A percentile compares a stretch with the other conserved stretches of the same genome.
phyloP scores from a whole-genome alignment of 1,140 invertebrate species.

The Brachionus calyciflorus region DNA sequence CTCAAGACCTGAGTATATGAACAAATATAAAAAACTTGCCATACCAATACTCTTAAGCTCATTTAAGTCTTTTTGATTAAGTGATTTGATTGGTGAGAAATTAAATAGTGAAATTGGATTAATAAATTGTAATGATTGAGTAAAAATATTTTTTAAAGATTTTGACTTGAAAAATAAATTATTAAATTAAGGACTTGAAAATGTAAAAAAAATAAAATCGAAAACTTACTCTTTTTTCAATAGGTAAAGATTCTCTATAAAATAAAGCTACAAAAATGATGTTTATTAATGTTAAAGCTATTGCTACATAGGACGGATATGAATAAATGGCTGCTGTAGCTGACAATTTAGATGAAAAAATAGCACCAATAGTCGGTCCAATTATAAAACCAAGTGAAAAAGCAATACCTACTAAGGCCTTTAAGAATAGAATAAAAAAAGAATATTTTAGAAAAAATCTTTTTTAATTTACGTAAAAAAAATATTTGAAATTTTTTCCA shows the following conservation, averaged over 20 bases:
- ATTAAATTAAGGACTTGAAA: not conserved
- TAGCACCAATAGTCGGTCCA: conserved; percentile 90
- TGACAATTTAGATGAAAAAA: conserved; percentile 49
- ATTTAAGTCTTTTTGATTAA: conserved; percentile 49
- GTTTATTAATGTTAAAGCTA: conserved; percentile 74
- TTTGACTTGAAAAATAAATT: conserved; percentile 64
- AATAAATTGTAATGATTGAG: conserved; percentile 72
- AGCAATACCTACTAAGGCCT: conserved; percentile 91
- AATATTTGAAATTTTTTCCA: not conserved
- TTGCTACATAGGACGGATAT: conserved; percentile 79
- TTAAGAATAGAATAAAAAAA: conserved; percentile 60
- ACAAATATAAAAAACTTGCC: conserved; percentile 90
- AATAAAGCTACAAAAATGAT: conserved; percentile 72
- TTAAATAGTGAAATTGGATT: conserved; percentile 69
- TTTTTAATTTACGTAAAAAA: too few relatives aligned
- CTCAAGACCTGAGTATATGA: conserved; percentile 93
- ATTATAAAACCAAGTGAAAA: conserved; percentile 95
- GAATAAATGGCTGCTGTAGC: conserved; percentile 70
- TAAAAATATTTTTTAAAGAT: conserved; percentile 67
- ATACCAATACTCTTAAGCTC: conserved; percentile 73
- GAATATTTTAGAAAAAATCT: conserved; percentile 47
- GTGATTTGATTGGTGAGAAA: conserved; percentile 62
- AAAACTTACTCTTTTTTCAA: conserved; percentile 64
- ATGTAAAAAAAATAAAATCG: conserved; percentile 1
- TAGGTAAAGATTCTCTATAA: conserved; percentile 80